phyloP scores from a whole-genome alignment of 2,888 invertebrate species.

The Rhagophthalmus giganteus region DNA sequence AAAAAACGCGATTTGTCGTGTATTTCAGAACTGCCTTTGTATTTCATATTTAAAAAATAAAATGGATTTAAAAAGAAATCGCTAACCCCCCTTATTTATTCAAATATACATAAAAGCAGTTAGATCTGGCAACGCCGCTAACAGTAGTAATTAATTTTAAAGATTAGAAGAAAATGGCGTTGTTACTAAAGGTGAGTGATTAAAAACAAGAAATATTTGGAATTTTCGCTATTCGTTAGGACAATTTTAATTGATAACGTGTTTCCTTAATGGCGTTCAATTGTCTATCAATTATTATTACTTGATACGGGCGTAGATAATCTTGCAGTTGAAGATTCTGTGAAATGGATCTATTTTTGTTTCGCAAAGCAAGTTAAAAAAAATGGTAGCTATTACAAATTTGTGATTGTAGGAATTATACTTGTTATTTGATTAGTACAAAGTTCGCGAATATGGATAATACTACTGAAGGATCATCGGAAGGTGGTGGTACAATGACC shows the following conservation, averaged over 20 bases:
- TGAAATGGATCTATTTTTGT: neutral
- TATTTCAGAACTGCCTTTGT: too few species aligned
- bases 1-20: too few species aligned
- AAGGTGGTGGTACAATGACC: conserved; percentile 41
- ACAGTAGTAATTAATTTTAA: neutral
- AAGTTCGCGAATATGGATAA: conserved; percentile 42
- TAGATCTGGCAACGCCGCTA: neutral
- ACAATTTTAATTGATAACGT: too few species aligned
- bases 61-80: too few species aligned
- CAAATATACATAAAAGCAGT: too few species aligned
- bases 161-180: conserved; percentile 2
- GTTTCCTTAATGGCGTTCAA: too few species aligned
- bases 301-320: too few species aligned
- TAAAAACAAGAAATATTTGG: neutral
- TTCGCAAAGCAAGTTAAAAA: neutral
- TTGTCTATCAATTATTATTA: too few species aligned
- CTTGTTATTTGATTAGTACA: neutral
- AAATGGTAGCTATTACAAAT: neutral
- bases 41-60: too few species aligned
- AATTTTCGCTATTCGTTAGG: too few species aligned
- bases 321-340: too few species aligned
- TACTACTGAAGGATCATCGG: conserved; percentile 42
- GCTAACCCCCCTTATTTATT: too few species aligned
- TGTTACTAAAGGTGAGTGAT: neutral
- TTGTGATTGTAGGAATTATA: neutral